phyloP scores from a whole-genome alignment of 2,113 vertebrate species.

The Leptosomus discolor region DNA sequence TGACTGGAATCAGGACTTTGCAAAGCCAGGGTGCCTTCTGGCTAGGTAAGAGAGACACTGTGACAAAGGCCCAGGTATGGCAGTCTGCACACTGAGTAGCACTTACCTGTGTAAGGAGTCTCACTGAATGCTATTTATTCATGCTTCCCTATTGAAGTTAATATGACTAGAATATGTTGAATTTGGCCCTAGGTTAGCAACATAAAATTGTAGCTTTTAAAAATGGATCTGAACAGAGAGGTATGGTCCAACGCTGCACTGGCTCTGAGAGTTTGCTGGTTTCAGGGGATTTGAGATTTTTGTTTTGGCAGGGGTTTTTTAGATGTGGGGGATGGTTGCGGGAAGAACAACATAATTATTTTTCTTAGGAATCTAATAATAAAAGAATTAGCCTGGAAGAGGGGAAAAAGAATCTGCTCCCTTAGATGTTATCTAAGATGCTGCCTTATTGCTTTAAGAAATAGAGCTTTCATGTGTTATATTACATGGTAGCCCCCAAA shows the following conservation, averaged over 20 bases:
- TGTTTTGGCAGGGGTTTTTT: background rate
- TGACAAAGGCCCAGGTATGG: background rate
- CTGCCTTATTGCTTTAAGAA: background rate
- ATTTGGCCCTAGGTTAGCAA: conserved; percentile 6
- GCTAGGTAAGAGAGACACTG: background rate
- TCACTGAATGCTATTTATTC: background rate
- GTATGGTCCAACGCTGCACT: background rate
- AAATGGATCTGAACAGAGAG: background rate
- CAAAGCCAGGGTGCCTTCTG: background rate
- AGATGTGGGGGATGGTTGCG: background rate
- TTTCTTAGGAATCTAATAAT: background rate
- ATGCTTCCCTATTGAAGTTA: background rate
- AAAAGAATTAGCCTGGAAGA: background rate
- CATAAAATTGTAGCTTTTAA: background rate
- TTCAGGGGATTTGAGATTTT: background rate
- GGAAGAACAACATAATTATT: background rate
- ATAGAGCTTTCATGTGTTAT: background rate
- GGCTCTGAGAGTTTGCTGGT: background rate
- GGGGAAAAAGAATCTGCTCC: background rate
- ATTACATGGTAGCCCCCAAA: background rate
- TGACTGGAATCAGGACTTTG: background rate
- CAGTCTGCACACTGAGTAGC: background rate
- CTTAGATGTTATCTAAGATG: background rate
- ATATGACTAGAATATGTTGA: background rate
- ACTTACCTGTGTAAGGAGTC: background rate